Conservation (phyloP, 2,797 vertebrate genomes). For the Todus mexicanus region DNA sequence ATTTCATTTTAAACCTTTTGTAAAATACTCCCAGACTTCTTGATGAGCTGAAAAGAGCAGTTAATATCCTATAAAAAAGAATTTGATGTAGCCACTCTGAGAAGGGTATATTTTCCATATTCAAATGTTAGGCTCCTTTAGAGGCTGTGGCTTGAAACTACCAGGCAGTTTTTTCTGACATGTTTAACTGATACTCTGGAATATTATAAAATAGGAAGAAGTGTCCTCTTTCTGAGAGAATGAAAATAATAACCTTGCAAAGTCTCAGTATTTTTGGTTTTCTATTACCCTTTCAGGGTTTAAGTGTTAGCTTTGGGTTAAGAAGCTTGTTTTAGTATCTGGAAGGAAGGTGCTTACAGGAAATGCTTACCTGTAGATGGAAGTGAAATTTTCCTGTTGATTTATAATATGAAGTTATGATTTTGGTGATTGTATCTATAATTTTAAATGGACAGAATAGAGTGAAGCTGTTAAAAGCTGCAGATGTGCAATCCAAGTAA, state of each 20-base stretch:
- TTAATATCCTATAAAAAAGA: neutral
- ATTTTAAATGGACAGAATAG: constrained; percentile 14
- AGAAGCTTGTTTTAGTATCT: neutral
- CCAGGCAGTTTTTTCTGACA: neutral
- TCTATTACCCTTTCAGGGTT: neutral
- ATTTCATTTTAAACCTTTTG: neutral
- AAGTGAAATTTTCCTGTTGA: neutral
- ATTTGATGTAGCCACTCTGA: neutral
- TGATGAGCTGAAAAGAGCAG: neutral
- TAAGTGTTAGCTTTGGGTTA: neutral
- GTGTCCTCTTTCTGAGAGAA: neutral
- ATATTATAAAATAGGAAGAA: neutral
- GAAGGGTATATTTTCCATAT: neutral
- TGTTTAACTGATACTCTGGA: neutral
- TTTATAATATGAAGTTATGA: neutral
- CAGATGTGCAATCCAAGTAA: neutral
- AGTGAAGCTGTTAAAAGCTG: neutral
- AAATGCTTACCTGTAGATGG: neutral
- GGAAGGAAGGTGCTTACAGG: neutral
- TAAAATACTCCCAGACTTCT: neutral
- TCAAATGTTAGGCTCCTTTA: neutral
- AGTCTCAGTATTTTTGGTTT: neutral
- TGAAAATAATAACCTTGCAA: neutral
- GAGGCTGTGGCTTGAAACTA: neutral
- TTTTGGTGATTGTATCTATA: neutral